These are phyloP conservation scores for Drosophila helvetica DNA, from an alignment of 2,888 invertebrate genomes.

Conservation along the genomic window DNA sequence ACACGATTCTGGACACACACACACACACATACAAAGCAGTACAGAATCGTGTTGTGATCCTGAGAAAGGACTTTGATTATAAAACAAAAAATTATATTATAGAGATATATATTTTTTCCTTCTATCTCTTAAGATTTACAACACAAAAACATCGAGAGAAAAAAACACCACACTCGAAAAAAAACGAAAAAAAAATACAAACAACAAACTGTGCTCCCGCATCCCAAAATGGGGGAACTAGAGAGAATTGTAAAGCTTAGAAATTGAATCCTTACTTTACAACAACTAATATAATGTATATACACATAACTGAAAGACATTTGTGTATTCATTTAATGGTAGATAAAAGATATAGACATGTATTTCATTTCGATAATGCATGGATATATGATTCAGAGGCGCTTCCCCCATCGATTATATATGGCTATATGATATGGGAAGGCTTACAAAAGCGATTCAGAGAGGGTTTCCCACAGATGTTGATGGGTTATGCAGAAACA, in stretches of 20 bases:
- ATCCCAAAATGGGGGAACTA: neutral
- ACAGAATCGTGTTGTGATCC: neutral
- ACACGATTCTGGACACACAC: neutral
- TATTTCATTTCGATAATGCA: neutral
- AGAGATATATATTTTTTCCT: conserved; percentile 1
- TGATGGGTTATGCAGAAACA: no score
- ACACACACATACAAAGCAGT: no score
- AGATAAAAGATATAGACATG: neutral
- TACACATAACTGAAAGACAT: conserved; percentile 18
- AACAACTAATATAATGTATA: conserved; percentile 49
- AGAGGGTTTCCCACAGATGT: no score
- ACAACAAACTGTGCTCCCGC: neutral
- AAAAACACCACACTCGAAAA: neutral
- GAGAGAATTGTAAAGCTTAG: conserved; percentile 31
- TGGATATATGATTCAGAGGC: neutral
- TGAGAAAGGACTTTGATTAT: neutral
- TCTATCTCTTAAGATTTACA: neutral
- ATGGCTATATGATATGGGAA: neutral
- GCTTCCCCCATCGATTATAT: neutral
- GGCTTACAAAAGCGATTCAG: no score
- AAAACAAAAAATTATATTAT: neutral
- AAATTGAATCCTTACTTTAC: conserved; percentile 37
- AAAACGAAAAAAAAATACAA: conserved; percentile 21
- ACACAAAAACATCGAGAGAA: neutral
- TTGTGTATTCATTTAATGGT: neutral